These are phyloP conservation scores for Alosa sapidissima DNA, from an alignment of 2,797 vertebrate genomes.

Conservation along the genomic window DNA sequence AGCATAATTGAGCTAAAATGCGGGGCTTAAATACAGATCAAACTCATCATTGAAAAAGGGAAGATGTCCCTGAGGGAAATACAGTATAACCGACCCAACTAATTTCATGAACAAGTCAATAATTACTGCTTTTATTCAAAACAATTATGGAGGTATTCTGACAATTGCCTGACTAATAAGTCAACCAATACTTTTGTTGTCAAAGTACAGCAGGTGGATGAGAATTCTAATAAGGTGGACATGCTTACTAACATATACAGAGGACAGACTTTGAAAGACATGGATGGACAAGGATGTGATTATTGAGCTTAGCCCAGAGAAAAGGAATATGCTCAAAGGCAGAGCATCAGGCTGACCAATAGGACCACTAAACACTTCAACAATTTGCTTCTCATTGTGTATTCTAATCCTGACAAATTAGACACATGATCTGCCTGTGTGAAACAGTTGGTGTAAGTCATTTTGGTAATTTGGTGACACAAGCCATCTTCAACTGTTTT, in stretches of 20 bases:
- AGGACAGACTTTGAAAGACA: too few relatives aligned
- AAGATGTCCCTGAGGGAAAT: neutral
- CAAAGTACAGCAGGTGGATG: too few relatives aligned
- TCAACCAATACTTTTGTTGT: too few relatives aligned
- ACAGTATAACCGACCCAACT: neutral
- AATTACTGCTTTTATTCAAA: too few relatives aligned
- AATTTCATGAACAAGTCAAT: neutral
- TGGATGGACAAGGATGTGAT: neutral
- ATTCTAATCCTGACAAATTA: neutral
- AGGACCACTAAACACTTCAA: neutral
- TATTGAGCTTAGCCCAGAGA: neutral
- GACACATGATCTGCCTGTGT: neutral
- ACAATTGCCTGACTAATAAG: too few relatives aligned
- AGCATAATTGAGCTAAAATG: constrained; percentile 9
- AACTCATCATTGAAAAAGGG: neutral
- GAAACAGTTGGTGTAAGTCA: neutral
- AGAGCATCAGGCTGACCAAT: neutral
- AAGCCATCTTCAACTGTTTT: neutral
- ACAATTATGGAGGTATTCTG: too few relatives aligned
- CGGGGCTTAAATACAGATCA: neutral
- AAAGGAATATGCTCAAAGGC: neutral
- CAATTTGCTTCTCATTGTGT: neutral
- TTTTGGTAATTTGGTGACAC: too few relatives aligned
- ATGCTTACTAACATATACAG: too few relatives aligned
- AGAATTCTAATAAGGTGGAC: too few relatives aligned